phyloP scores from a whole-genome alignment of 2,113 vertebrate genomes.

The Hipposideros armiger region DNA sequence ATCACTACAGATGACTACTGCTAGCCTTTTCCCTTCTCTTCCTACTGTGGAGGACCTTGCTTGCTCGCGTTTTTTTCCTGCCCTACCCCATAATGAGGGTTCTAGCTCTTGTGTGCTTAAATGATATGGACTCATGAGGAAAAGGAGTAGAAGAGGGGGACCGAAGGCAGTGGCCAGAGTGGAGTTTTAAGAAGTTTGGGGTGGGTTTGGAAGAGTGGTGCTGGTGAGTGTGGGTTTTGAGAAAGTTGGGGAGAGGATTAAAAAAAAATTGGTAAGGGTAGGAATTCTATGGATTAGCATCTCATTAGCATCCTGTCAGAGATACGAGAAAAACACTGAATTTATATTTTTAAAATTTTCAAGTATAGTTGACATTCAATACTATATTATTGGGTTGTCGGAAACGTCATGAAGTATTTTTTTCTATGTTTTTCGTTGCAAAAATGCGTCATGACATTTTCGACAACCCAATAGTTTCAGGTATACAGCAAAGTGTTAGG shows the following conservation, averaged over 20 bases:
- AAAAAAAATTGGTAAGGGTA: background rate
- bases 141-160: background rate
- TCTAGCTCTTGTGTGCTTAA: background rate
- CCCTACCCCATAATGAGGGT: background rate
- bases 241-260: background rate
- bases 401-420: too few relatives aligned
- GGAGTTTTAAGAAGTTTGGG: background rate
- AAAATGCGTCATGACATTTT: too few relatives aligned
- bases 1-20: background rate
- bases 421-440: too few relatives aligned
- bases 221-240: background rate
- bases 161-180: background rate
- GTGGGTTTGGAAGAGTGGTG: background rate
- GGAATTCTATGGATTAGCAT: background rate
- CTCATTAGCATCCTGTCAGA: background rate
- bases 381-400: too few relatives aligned
- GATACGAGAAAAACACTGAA: background rate
- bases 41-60: background rate
- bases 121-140: background rate
- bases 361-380: too few relatives aligned
- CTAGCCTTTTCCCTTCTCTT: background rate
- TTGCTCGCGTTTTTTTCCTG: background rate
- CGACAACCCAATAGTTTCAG: too few relatives aligned
- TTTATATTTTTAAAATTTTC: constrained; percentile 14
- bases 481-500: too few relatives aligned